Evolutionary conservation across 2,797 vertebrate genomes (phyloP), one percentile per base, ranked within the genome.

Genomic region (Oreochromis grahami): DNA sequence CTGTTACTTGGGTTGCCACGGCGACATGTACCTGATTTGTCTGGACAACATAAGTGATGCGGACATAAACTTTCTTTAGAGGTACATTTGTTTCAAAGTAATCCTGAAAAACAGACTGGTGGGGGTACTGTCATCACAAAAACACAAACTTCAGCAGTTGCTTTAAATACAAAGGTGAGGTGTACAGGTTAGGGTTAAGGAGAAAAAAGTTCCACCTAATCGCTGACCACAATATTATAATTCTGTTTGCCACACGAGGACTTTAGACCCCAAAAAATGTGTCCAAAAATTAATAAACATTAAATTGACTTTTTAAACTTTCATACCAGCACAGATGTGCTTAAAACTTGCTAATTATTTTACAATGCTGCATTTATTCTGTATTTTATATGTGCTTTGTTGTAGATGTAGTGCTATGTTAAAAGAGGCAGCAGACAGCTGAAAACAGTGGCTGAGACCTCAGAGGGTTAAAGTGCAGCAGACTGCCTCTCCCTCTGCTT

Each of bases 401-500:
- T 72, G 4, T 29, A 72, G 68, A 12, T 29, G 41, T 45, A 72
- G 0, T 19, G 41, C 24, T 29, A 2, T 29, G 9, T 29, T 48
- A 45, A 45, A 58, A 24, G 78, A 52, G 48, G 43, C 7, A 38
- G 32, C 32, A 26, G 58, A 26, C n/a, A 52, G 50, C 24, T 38
- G 36, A 52, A 52, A 79, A 79, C 43, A 74, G 70, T 74, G 70
- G 70, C 70, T 50, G 70, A 32, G 70, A 52, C 41, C 15, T 65
- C 48, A 43, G 34, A 6, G 36, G 74, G 34, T 53, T 32, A 77
- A 52, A 77, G 74, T 29, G 80, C 24, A 29, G 56, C 32, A 15
- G 8, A 26, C 21, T 77, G 72, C 8, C 26, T 56, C 70, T 63
- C 43, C 29, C 43, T 38, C 10, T 60, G 8, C 55, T 82, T 65